Evolutionary conservation across 2,888 invertebrate genomes (phyloP), one percentile per base, ranked within the genome.

Genomic region (Odontocolon sp.): DNA sequence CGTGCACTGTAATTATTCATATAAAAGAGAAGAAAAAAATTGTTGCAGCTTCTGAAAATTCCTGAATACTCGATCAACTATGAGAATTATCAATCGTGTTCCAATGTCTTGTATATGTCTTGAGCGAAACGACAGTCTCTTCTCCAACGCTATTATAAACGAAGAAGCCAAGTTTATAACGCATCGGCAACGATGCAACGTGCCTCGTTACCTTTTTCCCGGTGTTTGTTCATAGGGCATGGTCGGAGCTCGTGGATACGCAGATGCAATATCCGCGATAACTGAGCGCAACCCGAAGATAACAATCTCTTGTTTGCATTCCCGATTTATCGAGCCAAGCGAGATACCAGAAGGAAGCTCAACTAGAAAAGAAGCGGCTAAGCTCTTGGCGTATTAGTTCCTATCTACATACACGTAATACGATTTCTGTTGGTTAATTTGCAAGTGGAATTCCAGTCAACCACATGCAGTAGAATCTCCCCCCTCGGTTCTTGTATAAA

Each of bases 291-390:
- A 70, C 74, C 61, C 45, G 33, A 47, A 71, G 76, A 76, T 76
- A 67, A 71, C 67, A 67, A 76, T 76, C 76, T 76, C 71, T 71
- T 67, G 71, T 71, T 76, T 71, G 76, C 66, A 76, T 76, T 76
- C 67, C 70, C 66, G 71, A 76, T 76, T 76, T 71, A 76, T 76
- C 66, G 76, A 47, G 59, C n/a, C 36, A 45, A 54, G 56, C 45
- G 36, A 47, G 57, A 67, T 72, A 59, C 66, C 57, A 52, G 57
- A 45, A 36, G 64, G 45, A 75, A 75, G 69, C 56, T 45, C 3
- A 38, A 33, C 40, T n/a, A 23, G 42, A 52, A 31, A 74, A 31
- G 50, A 64, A 61, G 67, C 14, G 61, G 31, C 36, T 57, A 68
- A 56, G 52, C 38, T 38, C 56, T 52, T 63, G 40, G 40, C 33